A percentile compares a stretch with the other conserved stretches of the same genome.
phyloP scores from a whole-genome alignment of 1,140 invertebrate genomes.

The Diploscapter pachys region DNA sequence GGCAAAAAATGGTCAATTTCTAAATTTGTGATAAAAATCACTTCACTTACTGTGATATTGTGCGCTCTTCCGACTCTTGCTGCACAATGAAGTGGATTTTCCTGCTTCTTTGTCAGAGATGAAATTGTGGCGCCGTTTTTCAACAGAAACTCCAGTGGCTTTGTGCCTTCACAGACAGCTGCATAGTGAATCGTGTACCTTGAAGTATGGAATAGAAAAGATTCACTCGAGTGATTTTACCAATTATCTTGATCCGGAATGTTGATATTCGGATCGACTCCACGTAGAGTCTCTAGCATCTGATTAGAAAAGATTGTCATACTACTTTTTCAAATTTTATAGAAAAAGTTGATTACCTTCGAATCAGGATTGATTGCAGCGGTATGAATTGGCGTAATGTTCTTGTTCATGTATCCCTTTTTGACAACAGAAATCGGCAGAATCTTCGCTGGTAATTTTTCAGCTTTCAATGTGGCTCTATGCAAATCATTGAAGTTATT shows the following conservation, averaged over 20 bases:
- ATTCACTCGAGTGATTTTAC: constrained; percentile 38
- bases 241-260: constrained; percentile 61
- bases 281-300: constrained; percentile 59
- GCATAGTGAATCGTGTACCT: constrained; percentile 63
- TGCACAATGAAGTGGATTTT: constrained; percentile 63
- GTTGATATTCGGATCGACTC: constrained; percentile 61
- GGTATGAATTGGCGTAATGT: constrained; percentile 65
- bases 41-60: constrained; percentile 59
- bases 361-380: constrained; percentile 66
- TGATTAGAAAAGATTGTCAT: constrained; percentile 6
- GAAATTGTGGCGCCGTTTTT: constrained; percentile 44
- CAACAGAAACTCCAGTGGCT: constrained; percentile 62
- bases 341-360: constrained; percentile 41
- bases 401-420: constrained; percentile 57
- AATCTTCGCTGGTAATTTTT: constrained; percentile 57
- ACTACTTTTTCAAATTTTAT: not conserved
- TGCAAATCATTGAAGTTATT: constrained; percentile 26
- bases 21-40: too few species aligned
- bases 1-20: too few species aligned
- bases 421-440: constrained; percentile 61
- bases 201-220: not conserved
- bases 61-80: constrained; percentile 59
- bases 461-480: constrained; percentile 31
- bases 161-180: constrained; percentile 62
- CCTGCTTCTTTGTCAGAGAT: constrained; percentile 55